These are phyloP conservation scores for Drosophila birchii DNA, from an alignment of 2,888 invertebrate species.

Conservation along the genomic window DNA sequence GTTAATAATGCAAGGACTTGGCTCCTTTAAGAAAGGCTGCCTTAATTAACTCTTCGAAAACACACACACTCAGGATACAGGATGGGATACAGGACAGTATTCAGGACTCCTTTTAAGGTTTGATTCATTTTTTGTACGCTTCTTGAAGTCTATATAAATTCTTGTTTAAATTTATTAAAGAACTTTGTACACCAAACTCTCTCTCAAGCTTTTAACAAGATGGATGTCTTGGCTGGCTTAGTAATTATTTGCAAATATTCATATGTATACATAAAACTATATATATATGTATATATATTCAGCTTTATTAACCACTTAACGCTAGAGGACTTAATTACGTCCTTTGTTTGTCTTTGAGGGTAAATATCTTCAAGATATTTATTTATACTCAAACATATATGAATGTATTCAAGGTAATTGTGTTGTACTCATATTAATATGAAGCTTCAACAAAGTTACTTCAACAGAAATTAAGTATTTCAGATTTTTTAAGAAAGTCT, in stretches of 20 bases:
- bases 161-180: background rate
- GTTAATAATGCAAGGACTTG: constrained; percentile 7
- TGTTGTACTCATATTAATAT: background rate
- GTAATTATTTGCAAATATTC: constrained; percentile 4
- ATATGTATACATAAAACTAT: background rate
- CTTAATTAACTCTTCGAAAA: constrained; percentile 1
- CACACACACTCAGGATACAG: background rate
- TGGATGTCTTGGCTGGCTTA: background rate
- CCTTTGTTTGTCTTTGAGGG: background rate
- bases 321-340: background rate
- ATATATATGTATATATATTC: background rate
- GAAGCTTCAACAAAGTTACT: background rate
- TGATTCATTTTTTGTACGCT: background rate
- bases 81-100: background rate
- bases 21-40: background rate
- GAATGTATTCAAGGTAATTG: background rate
- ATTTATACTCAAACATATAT: no score
- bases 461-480: background rate
- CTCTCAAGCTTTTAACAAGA: background rate
- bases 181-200: background rate
- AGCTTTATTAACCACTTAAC: constrained; percentile 7
- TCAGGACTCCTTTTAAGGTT: background rate
- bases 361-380: background rate
- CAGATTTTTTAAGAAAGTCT: background rate
- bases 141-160: background rate